These are phyloP conservation scores for Turdus rufiventris DNA, from an alignment of 2,113 vertebrate genomes.

Conservation along the genomic window DNA sequence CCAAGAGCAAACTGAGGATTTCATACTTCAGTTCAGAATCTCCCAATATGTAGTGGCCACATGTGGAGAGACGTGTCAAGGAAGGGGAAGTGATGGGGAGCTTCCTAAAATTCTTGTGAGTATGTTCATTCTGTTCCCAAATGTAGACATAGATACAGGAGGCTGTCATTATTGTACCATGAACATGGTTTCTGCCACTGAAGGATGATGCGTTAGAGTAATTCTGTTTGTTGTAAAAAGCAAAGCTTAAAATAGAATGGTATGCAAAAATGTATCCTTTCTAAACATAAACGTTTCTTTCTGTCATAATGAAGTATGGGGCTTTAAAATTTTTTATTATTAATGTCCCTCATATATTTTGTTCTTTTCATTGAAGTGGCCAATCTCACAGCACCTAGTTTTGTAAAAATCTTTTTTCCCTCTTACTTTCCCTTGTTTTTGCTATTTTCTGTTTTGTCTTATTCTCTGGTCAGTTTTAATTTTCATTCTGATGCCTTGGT, in stretches of 20 bases:
- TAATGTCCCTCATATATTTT: background rate
- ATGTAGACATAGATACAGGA: background rate
- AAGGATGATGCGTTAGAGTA: background rate
- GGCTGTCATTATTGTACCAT: background rate
- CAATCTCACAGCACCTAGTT: background rate
- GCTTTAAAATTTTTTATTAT: background rate
- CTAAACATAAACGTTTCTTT: background rate
- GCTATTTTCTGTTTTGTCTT: background rate
- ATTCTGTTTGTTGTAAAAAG: background rate
- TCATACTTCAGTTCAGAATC: background rate
- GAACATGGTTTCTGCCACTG: background rate
- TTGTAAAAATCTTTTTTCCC: background rate
- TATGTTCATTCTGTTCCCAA: background rate
- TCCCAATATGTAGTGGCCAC: background rate
- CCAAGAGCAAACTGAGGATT: background rate
- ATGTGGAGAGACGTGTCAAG: background rate
- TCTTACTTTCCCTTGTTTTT: background rate
- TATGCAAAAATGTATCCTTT: background rate
- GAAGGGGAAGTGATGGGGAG: background rate
- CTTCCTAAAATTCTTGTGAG: background rate
- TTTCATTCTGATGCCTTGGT: background rate
- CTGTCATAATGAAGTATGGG: background rate
- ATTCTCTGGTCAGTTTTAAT: background rate
- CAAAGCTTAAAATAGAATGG: background rate
- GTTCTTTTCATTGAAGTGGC: background rate